Percentiles rank a stretch among this genome's conserved stretches.
phyloP scores from a whole-genome alignment of 1,140 invertebrate genomes.

The Macrobrachium rosenbergii region DNA sequence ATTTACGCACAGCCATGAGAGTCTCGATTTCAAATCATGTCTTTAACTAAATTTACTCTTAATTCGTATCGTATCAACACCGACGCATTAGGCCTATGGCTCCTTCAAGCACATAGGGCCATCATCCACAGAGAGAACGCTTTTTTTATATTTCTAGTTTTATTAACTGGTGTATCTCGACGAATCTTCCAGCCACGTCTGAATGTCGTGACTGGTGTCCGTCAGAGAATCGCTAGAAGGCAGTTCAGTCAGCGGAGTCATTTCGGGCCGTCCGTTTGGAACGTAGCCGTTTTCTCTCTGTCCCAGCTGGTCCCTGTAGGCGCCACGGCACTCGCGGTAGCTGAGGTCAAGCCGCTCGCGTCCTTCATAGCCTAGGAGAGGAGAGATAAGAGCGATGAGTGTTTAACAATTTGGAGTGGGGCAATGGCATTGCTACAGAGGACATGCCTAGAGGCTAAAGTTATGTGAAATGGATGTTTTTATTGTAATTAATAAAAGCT shows the following conservation, averaged over 20 bases:
- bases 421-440: too few relatives aligned
- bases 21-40: too few relatives aligned
- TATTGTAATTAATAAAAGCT: too few relatives aligned
- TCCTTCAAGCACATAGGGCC: too few relatives aligned
- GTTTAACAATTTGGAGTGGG: neutral
- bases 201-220: constrained; percentile 74
- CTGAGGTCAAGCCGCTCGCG: constrained; percentile 25
- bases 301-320: constrained; percentile 37
- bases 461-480: too few relatives aligned
- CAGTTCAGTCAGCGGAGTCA: constrained; percentile 76
- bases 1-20: too few relatives aligned
- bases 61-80: too few relatives aligned
- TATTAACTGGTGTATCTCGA: constrained; percentile 83
- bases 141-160: constrained; percentile 47
- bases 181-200: constrained; percentile 80
- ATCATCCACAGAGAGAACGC: too few relatives aligned
- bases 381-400: neutral
- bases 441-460: too few relatives aligned
- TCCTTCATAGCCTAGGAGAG: constrained; percentile 24
- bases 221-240: constrained; percentile 78
- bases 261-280: constrained; percentile 69
- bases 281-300: constrained; percentile 66
- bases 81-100: too few relatives aligned
- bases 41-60: too few relatives aligned
- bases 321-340: constrained; percentile 21